Base-by-base conservation (phyloP, 2,113 vertebrate genomes). In the Xiphophorus couchianus region DNA sequence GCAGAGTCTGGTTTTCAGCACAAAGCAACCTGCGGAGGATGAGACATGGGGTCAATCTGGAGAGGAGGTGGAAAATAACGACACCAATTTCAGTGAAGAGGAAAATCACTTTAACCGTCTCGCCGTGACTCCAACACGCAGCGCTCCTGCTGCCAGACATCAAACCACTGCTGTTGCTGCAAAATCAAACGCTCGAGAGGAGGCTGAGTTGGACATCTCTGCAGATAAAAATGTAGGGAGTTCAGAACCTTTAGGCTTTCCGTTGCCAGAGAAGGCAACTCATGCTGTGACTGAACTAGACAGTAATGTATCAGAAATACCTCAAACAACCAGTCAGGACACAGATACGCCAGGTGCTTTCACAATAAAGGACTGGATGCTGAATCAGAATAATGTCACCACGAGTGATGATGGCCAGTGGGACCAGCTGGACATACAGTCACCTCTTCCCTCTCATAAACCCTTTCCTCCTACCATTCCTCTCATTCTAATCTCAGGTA, bases 401-500 rank as follows among this genome's bases (percentile, higher is more conserved):
- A 63, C 84, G 13, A 67, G 22, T 25, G 51, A 82, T 17, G 69
- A 12, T 33, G 61, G 77, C 74, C 66, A 65, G 11, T 35, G 39
- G 71, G 54, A 80, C 44, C 79, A 89, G 67, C 80, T 87, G 69
- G 79, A 61, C 13, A 39, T 67, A 25, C 86, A 81, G 68, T 82
- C 67, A 29, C 62, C 69, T 61, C 76, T 79, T 85, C 33, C 66
- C 61, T 74, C 84, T 67, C 76, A 87, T 63, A 67, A 74, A 13
- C 70, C 75, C 33, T 73, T 68, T 44, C 58, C 44, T 71, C 42
- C 54, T 69, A 35, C 48, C 0, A 2, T 51, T 81, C 65, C 81
- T 48, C 60, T 37, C 78, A 35, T 69, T 28, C 29, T 58, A 30
- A 79, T 66, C 90, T 87, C 90, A 93, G 91, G 86, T 86, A 86